Percentiles rank a stretch among this genome's conserved stretches.
Evolutionary conservation across 2,888 invertebrate genomes (phyloP).

Genomic region (Troides helena): DNA sequence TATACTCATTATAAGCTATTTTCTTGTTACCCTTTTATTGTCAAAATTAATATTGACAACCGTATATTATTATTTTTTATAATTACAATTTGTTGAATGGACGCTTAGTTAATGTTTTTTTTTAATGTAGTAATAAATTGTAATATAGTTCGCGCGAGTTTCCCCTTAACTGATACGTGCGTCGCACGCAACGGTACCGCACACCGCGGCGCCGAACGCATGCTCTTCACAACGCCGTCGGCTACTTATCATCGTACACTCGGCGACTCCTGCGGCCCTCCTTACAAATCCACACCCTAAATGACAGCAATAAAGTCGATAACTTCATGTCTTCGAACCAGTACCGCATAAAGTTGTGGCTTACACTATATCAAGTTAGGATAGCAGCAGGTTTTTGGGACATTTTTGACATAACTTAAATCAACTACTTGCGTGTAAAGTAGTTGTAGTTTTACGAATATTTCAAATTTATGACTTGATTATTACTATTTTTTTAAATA

Average conservation of each 20-base stretch:
- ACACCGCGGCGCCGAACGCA: constrained; percentile 24
- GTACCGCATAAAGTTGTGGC: neutral
- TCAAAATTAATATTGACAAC: too few relatives aligned
- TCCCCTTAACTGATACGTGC: constrained; percentile 21
- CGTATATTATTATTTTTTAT: too few relatives aligned
- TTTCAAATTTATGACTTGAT: too few relatives aligned
- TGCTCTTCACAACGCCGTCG: constrained; percentile 13
- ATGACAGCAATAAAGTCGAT: neutral
- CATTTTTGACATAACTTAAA: constrained; percentile 22
- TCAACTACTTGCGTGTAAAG: neutral
- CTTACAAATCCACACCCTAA: neutral
- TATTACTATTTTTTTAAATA: too few relatives aligned
- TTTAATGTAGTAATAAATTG: too few relatives aligned
- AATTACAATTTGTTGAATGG: too few relatives aligned
- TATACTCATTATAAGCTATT: too few relatives aligned
- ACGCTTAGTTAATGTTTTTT: too few relatives aligned
- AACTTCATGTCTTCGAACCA: neutral
- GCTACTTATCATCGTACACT: constrained; percentile 14
- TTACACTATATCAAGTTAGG: neutral
- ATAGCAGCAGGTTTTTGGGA: constrained; percentile 19
- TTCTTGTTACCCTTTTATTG: too few relatives aligned
- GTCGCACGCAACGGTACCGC: constrained; percentile 27
- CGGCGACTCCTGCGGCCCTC: too few relatives aligned
- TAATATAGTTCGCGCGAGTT: neutral
- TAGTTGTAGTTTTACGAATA: too few relatives aligned